Base-by-base conservation (phyloP, 2,113 vertebrate species). In the Oostethus manadensis region DNA sequence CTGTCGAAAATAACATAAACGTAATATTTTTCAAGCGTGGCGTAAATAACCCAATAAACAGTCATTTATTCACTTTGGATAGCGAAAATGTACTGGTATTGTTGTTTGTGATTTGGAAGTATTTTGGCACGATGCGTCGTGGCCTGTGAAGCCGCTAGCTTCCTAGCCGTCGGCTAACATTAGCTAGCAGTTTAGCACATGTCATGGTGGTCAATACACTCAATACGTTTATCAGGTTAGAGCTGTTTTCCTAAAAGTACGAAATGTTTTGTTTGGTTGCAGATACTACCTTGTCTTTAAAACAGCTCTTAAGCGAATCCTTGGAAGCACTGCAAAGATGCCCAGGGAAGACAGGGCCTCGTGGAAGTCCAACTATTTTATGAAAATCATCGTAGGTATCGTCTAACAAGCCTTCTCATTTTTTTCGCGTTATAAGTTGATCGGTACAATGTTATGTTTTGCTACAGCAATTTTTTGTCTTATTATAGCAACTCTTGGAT, bases 301-400 rank as follows among this genome's bases (percentile, higher is more conserved):
- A 99, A 91, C 97, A 89, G 79, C 89, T 89, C 55, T 82, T 87
- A 70, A 89, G 94, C 94, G 93, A 55, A 96, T 99, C 96, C 97
- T 95, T 99, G 95, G 93, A 89, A 94, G 94, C 96, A 98, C 96
- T 92, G 91, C 78, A 86, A 93, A 93, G 95, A 99, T 99, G 97
- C 97, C 97, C 95, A 99, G 94, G 96, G 96, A 99, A 99, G 96
- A 98, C 95, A 94, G 94, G 94, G 91, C 95, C 88, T 94, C 95
- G 87, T 99, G 97, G 97, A 99, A 98, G 80, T 98, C 97, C 84
- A 97, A 97, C 89, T 99, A 98, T 60, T 99, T 99, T 67, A 75
- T 98, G 75, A 99, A 98, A 88, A 99, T 99, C 81, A 98, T 99
- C 79, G 97, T 99, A 84, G 94, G 97, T 86, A 49, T 11, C 42